Conservation (phyloP, 1,140 invertebrate genomes). For the Pogonomyrmex californicus region DNA sequence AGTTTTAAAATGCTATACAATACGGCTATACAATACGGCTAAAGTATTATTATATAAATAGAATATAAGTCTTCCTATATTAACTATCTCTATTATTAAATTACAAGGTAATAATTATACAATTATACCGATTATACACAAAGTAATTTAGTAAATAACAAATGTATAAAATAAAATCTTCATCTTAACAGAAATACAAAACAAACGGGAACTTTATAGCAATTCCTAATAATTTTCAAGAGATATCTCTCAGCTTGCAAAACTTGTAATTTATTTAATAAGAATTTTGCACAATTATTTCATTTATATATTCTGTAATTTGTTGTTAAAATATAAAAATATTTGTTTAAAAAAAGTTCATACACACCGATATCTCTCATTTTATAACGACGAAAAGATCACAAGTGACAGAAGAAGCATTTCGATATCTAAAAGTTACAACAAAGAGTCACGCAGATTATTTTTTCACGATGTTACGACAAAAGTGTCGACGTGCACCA, state of each 20-base stretch:
- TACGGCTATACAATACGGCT: neutral
- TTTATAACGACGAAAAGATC: neutral
- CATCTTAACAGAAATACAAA: neutral
- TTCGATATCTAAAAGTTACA: neutral
- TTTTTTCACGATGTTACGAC: constrained; percentile 25
- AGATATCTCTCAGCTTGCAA: neutral
- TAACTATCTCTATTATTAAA: neutral
- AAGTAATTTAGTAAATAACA: neutral
- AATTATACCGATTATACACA: neutral
- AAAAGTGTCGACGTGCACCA: constrained; percentile 48
- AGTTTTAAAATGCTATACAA: neutral
- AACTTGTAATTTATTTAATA: neutral
- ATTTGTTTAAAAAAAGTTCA: neutral
- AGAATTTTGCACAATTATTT: neutral
- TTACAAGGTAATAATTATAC: neutral
- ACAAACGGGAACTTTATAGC: neutral
- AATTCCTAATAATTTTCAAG: neutral
- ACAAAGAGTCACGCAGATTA: neutral
- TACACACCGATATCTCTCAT: neutral
- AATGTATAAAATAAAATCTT: neutral
- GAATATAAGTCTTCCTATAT: neutral
- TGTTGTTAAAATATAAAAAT: neutral
- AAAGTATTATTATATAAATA: neutral
- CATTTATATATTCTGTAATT: neutral
- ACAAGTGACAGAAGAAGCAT: neutral